phyloP scores from a whole-genome alignment of 2,113 vertebrate species.

The Lagopus leucura region DNA sequence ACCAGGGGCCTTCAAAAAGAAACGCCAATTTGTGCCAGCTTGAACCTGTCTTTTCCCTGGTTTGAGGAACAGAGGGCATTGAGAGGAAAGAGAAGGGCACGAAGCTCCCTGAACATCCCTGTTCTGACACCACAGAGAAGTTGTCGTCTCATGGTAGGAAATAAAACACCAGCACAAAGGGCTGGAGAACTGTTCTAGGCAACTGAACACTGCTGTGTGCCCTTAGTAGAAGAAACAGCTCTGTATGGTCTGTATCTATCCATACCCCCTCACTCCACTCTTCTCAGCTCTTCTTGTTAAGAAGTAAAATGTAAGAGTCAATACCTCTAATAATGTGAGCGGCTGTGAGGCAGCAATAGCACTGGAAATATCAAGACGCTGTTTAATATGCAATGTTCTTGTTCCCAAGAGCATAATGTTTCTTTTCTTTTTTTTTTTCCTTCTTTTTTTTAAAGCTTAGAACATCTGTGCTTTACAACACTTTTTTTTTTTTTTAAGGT shows the following conservation, averaged over 20 bases:
- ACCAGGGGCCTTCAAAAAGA: neutral
- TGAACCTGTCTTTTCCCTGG: neutral
- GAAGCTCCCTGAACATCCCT: neutral
- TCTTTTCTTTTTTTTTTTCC: neutral
- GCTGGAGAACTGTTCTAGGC: neutral
- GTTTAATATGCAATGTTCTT: neutral
- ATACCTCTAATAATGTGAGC: neutral
- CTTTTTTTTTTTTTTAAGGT: neutral
- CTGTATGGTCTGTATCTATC: neutral
- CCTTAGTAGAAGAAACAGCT: neutral
- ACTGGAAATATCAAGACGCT: neutral
- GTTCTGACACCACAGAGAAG: neutral
- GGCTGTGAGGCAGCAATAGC: neutral
- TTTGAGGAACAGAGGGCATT: neutral
- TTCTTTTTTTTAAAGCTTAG: neutral
- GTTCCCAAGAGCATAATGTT: neutral
- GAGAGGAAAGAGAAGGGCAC: neutral
- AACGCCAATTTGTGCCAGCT: neutral
- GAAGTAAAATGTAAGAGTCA: neutral
- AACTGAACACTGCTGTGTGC: rapidly evolving
- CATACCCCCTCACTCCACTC: neutral
- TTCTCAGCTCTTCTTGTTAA: neutral
- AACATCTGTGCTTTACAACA: neutral
- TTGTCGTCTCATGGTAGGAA: neutral
- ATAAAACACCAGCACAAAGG: neutral